Evolutionary conservation across 37 sponge, comb jelly and placozoan species (phyloP).

Genomic region (Cliona cf. orientalis): DNA sequence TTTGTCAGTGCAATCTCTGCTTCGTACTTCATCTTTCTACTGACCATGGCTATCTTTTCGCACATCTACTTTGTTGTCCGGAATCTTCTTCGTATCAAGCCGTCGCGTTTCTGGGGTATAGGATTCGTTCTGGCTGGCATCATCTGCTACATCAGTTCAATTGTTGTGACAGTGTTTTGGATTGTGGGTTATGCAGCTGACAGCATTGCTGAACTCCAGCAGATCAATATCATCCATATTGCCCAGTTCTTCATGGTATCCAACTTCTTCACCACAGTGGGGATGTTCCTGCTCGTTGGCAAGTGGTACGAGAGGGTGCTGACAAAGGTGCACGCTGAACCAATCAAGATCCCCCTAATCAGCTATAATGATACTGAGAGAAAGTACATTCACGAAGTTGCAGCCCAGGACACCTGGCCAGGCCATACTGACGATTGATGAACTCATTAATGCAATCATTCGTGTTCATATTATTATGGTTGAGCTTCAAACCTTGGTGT

Average conservation of each 20-base stretch:
- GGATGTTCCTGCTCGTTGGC: conserved; percentile 26
- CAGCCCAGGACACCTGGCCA: too few species aligned
- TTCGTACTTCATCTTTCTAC: conserved; percentile 53
- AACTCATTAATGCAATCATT: too few species aligned
- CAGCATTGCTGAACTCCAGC: background rate
- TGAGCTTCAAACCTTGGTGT: too few species aligned
- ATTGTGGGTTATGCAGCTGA: background rate
- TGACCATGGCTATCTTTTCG: conserved; percentile 23
- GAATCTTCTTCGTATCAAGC: conserved; percentile 42
- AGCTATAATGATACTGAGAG: too few species aligned
- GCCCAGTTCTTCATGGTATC: conserved; percentile 27
- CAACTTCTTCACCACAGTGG: conserved; percentile 20
- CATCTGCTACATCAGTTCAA: background rate
- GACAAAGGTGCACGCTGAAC: too few species aligned
- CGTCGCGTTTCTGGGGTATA: conserved; percentile 42
- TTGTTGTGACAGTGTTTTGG: background rate
- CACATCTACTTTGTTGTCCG: conserved; percentile 32
- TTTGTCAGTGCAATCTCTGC: conserved; percentile 28
- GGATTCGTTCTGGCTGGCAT: conserved; percentile 14
- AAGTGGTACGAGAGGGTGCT: too few species aligned
- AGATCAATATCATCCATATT: conserved; percentile 13
- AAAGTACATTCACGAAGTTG: too few species aligned
- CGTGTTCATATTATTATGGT: too few species aligned
- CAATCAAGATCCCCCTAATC: too few species aligned
- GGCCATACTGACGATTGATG: too few species aligned